Base-by-base conservation (phyloP, 2,113 vertebrate genomes). In the Gymnogyps californianus region DNA sequence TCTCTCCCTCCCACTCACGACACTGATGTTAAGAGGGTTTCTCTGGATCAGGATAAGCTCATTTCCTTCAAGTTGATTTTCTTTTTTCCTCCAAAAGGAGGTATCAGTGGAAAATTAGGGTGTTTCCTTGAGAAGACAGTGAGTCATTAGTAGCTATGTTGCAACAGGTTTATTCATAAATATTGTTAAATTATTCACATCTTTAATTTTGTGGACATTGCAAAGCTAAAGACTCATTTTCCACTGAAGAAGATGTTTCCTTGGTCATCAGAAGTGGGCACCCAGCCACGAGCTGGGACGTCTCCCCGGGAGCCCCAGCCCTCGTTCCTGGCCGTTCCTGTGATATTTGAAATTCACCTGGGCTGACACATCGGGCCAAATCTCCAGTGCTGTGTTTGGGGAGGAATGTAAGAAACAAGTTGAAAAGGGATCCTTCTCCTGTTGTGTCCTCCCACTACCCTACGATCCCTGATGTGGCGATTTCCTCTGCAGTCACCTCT, bases 51-150 rank as follows among this genome's bases (percentile, higher is more conserved):
- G 61, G 52, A 76, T 57, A 83, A 90, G 34, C 20, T 74, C 69
- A 55, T 86, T 95, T 96, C 77, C 65, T 91, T 67, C 67, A 77
- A 78, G 40, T 1, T 32, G 16, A 34, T 14, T 40, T 31, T 4
- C 57, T 90, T 87, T 74, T 44, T 34, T 22, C 46, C 46, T 59
- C n/a, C 25, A 46, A 31, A 84, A 84, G 49, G 34, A 61, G 5
- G 2, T 84, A 82, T 13, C 16, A 76, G 31, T 83, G 87, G 76
- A 91, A 94, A 89, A 87, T 81, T 11, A 89, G 87, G 78, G 81
- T 91, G 74, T 95, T 96, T 96, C 70, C 87, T 72, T 96, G 89
- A 80, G 91, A 91, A 94, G 77, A 67, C 21, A 80, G 72, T 94
- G 89, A 97, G 81, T 93, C 86, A 96, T 74, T 44, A 49, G 34